Conservation (phyloP, 2,888 invertebrate genomes). For the Xestia sexstrigata region DNA sequence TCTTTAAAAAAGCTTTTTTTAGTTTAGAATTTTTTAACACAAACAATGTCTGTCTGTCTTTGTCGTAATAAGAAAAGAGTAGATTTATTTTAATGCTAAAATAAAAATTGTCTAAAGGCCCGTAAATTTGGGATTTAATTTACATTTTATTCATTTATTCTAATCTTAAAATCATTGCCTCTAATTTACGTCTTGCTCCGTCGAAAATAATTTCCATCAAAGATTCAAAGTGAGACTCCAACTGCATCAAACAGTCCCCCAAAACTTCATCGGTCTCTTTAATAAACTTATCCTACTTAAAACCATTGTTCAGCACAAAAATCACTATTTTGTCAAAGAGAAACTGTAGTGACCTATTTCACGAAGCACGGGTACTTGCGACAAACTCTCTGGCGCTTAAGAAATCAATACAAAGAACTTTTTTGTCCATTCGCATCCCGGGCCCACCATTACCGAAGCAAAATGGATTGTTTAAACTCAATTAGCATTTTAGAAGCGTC, state of each 20-base stretch:
- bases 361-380: conserved; percentile 51
- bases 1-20: conserved; percentile 20
- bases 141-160: conserved; percentile 11
- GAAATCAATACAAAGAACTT: conserved; percentile 66
- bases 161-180: not conserved
- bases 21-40: conserved; percentile 9
- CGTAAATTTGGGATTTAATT: not conserved
- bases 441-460: conserved; percentile 60
- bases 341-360: conserved; percentile 61
- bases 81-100: not conserved
- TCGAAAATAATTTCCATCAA: conserved; percentile 9
- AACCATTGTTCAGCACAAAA: conserved; percentile 52
- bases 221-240: conserved; percentile 13
- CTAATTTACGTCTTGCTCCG: not conserved
- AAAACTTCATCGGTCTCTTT: conserved; percentile 34
- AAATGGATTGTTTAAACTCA: conserved; percentile 67
- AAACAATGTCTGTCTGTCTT: not conserved
- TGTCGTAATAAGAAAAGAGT: conserved; percentile 10
- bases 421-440: conserved; percentile 67
- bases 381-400: conserved; percentile 56
- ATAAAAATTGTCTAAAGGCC: conserved; percentile 8
- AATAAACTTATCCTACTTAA: conserved; percentile 52
- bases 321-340: conserved; percentile 59
- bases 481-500: conserved; percentile 65
- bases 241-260: conserved; percentile 23